Percentiles rank a stretch among this genome's conserved stretches.
These are phyloP conservation scores for Corbicula japonica DNA, from an alignment of 2,888 invertebrate species.

Conservation along the genomic window DNA sequence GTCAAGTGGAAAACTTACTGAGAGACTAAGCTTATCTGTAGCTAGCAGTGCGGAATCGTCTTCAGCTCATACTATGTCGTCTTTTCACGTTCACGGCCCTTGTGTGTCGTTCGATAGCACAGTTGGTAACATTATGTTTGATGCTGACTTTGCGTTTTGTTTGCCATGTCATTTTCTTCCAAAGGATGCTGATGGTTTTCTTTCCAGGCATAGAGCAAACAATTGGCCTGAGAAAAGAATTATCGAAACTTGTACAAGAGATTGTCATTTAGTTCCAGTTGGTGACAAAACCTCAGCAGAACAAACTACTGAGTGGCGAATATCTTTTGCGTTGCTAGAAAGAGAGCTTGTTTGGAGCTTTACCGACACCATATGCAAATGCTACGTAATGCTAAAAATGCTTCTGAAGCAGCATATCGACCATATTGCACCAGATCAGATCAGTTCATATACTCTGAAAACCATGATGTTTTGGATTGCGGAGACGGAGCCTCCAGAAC, in stretches of 20 bases:
- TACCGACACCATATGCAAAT: not conserved
- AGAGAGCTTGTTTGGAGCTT: not conserved
- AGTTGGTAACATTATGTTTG: not conserved
- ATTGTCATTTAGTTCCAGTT: not conserved
- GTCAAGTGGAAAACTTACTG: not conserved
- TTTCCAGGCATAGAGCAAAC: not conserved
- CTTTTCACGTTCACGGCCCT: constrained; percentile 5
- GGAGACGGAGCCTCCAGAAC: not conserved
- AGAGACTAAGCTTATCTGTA: not conserved
- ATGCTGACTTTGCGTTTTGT: constrained; percentile 6
- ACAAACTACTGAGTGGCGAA: constrained; percentile 2
- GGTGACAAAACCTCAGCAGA: constrained; percentile 1
- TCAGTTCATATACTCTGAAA: not conserved
- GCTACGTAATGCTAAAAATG: not conserved
- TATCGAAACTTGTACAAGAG: not conserved
- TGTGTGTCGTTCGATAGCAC: not conserved
- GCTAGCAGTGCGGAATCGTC: not conserved
- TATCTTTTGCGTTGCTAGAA: not conserved
- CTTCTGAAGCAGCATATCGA: not conserved
- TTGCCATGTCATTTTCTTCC: not conserved
- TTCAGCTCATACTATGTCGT: not conserved
- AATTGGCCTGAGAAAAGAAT: not conserved
- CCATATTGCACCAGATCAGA: not conserved
- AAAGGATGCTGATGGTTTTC: not conserved
- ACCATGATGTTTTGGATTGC: not conserved